phyloP scores from a whole-genome alignment of 2,113 vertebrate species.

The Egretta garzetta region DNA sequence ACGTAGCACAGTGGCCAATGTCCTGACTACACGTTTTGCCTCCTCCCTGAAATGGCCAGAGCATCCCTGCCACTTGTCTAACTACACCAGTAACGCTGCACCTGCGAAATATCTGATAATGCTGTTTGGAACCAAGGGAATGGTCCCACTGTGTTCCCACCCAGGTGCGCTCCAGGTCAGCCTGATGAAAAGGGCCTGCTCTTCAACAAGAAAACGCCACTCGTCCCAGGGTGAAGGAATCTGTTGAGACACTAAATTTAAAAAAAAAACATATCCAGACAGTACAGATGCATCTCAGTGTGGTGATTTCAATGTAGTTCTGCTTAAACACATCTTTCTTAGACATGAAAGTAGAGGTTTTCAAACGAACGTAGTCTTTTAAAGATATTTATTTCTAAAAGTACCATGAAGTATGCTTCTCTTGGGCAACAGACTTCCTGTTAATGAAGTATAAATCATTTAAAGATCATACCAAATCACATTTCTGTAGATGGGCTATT shows the following conservation, averaged over 20 bases:
- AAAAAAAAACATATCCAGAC: not conserved
- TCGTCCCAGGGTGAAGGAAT: not conserved
- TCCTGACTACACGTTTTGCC: not conserved
- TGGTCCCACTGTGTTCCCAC: not conserved
- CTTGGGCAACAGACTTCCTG: constrained; percentile 28
- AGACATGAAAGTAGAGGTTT: not conserved
- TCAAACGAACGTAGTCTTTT: constrained; percentile 7
- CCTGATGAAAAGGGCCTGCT: not conserved
- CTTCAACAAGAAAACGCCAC: not conserved
- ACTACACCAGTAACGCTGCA: not conserved
- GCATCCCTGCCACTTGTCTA: not conserved
- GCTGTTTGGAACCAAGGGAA: not conserved
- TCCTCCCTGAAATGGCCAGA: not conserved
- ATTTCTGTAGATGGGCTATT: constrained; percentile 14
- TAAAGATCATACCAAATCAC: constrained; percentile 52
- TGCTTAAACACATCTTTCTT: not conserved
- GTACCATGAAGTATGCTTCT: constrained; percentile 1
- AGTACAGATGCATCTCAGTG: not conserved
- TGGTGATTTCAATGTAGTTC: not conserved
- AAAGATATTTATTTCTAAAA: constrained; percentile 51
- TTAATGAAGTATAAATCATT: constrained; percentile 64
- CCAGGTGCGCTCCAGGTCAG: not conserved
- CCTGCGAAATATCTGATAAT: not conserved
- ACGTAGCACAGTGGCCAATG: not conserved
- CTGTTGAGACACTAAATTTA: not conserved